Percentiles rank a stretch among this genome's conserved stretches.
phyloP scores from a whole-genome alignment of 2,888 invertebrate species.

The Apoda limacodes region DNA sequence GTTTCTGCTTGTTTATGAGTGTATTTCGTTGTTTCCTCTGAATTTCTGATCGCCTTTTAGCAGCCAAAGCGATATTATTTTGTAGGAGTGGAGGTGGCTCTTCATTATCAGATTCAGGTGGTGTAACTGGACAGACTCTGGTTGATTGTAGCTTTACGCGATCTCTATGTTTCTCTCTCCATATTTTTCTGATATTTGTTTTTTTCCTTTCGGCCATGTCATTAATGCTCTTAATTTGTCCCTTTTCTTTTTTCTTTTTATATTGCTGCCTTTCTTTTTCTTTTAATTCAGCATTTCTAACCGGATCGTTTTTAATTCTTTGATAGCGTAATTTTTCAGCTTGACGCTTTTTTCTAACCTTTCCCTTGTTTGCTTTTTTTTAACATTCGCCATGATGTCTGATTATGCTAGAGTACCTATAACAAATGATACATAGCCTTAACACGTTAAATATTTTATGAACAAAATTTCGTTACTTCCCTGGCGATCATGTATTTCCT shows the following conservation, averaged over 20 bases:
- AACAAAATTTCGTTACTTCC: constrained; percentile 13
- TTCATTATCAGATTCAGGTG: constrained; percentile 13
- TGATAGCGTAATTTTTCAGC: constrained; percentile 13
- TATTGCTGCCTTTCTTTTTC: constrained; percentile 11
- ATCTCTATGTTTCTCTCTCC: constrained; percentile 15
- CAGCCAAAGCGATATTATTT: constrained; percentile 11
- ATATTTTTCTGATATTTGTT: constrained; percentile 16
- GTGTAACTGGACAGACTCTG: constrained; percentile 7
- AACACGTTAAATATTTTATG: constrained; percentile 9
- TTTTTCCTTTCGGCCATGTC: constrained; percentile 17
- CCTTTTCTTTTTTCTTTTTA: constrained; percentile 12
- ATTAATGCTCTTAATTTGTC: constrained; percentile 9
- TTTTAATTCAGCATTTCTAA: constrained; percentile 11
- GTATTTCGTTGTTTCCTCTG: constrained; percentile 11
- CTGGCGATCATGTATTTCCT: constrained; percentile 14
- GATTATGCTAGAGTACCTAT: constrained; percentile 11
- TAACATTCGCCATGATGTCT: constrained; percentile 12
- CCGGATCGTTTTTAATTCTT: constrained; percentile 12
- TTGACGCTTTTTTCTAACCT: constrained; percentile 11
- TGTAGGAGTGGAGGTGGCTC: constrained; percentile 11
- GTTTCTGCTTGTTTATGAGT: constrained; percentile 6
- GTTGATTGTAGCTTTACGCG: constrained; percentile 14
- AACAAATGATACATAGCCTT: constrained; percentile 13
- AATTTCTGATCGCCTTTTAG: constrained; percentile 13
- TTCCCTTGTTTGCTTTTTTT: constrained; percentile 15